Conservation (phyloP, 2,797 vertebrate species). For the Ambastaia sidthimunki region DNA sequence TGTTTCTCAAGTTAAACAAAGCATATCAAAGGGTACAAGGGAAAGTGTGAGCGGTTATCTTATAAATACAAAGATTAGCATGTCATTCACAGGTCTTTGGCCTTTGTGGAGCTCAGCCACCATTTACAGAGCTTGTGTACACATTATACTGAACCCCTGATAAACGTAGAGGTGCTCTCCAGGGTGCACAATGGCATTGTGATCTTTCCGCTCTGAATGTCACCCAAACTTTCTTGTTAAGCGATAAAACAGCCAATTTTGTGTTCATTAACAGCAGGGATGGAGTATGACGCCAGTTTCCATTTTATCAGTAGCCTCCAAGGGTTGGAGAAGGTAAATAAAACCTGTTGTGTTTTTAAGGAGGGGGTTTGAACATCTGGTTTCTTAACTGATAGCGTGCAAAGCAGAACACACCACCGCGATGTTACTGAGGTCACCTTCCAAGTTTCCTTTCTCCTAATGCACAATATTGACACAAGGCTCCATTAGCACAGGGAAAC, state of each 20-base stretch:
- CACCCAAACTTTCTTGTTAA: conserved; percentile 69
- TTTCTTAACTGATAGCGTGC: conserved; percentile 22
- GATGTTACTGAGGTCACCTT: conserved; percentile 1
- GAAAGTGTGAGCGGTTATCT: conserved; percentile 41
- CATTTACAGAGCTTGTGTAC: conserved; percentile 65
- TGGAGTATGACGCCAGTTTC: conserved; percentile 48
- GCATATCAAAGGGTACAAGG: conserved; percentile 32
- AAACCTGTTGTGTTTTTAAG: background rate
- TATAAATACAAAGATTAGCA: conserved; percentile 52
- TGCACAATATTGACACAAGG: conserved; percentile 73
- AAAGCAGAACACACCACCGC: background rate
- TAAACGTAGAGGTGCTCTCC: conserved; percentile 60
- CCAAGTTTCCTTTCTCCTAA: conserved; percentile 49
- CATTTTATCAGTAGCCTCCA: conserved; percentile 36
- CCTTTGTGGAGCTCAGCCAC: conserved; percentile 59
- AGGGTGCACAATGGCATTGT: conserved; percentile 51
- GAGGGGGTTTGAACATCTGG: conserved; percentile 19
- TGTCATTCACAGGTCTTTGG: conserved; percentile 50
- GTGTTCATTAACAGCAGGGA: conserved; percentile 62
- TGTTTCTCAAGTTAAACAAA: conserved; percentile 24
- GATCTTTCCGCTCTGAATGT: conserved; percentile 66
- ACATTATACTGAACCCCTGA: conserved; percentile 65
- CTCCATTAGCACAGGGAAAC: conserved; percentile 56
- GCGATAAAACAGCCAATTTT: conserved; percentile 69
- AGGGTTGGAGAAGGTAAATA: conserved; percentile 11